Evolutionary conservation across 64 coral and sea anemone genomes (phyloP).

Genomic region (Pocillopora verrucosa): DNA sequence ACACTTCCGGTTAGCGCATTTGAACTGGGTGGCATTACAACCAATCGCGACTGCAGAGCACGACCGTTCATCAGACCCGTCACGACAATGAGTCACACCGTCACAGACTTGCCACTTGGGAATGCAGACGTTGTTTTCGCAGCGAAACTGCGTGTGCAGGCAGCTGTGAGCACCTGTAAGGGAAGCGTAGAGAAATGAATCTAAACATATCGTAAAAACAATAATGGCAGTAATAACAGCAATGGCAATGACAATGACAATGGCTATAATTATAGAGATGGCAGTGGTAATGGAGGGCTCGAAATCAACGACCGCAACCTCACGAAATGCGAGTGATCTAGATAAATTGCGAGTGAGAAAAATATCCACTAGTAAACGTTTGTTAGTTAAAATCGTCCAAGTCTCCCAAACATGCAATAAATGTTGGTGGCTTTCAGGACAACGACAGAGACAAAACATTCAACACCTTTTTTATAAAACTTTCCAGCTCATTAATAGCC

Average conservation of each 20-base stretch:
- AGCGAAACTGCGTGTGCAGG: slow-evolving; percentile 56
- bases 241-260: neutral
- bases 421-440: too few relatives aligned
- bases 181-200: neutral
- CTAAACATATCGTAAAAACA: neutral
- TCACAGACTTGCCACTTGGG: slow-evolving; percentile 75
- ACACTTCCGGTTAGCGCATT: slow-evolving; percentile 77
- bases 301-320: too few relatives aligned
- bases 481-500: too few relatives aligned
- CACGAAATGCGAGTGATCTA: too few relatives aligned
- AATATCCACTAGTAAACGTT: too few relatives aligned
- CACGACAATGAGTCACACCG: slow-evolving; percentile 46
- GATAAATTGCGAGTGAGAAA: too few relatives aligned
- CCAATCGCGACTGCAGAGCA: neutral
- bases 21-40: slow-evolving; percentile 74
- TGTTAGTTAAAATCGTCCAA: too few relatives aligned
- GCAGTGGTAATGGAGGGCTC: too few relatives aligned
- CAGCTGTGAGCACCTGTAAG: slow-evolving; percentile 53
- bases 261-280: neutral
- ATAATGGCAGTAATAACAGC: neutral
- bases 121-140: slow-evolving; percentile 61
- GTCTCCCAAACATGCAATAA: too few relatives aligned
- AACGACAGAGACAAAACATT: too few relatives aligned
- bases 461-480: too few relatives aligned
- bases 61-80: slow-evolving; percentile 62